Evolutionary conservation across 1,140 invertebrate genomes (phyloP), one percentile per base, ranked within the genome.

Genomic region (Brachionus rotundiformis): DNA sequence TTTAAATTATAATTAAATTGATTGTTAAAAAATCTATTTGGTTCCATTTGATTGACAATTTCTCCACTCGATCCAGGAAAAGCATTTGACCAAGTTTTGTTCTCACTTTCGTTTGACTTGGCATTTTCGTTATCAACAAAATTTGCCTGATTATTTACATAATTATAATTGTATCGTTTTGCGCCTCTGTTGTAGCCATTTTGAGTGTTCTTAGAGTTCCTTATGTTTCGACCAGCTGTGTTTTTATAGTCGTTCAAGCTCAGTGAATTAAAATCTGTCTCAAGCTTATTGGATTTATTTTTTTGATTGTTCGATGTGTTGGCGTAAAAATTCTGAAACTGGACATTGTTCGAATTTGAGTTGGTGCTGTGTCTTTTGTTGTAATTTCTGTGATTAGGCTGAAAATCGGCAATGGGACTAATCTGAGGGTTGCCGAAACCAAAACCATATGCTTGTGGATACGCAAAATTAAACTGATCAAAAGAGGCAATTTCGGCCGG

Each of bases 391-490:
- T 59, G 73, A 41, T 75, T 75, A 23, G 7, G 4, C 27, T 59
- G 73, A 77, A 59, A 59, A 31, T 49, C 73, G 8, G 19, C n/a
- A 25, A 49, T 36, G n/a, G 49, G 73, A 49, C 49, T 77, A 4
- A 77, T 77, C 49, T 49, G 49, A 47, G 44, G 73, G 39, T 63
- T 79, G 10, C 47, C 47, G 19, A 59, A 79, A 19, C 59, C 47
- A 63, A 29, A 63, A 23, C 47, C 54, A n/a, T 59, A 79, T 10
- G 47, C 47, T 54, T 33, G 59, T 8, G 76, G 47, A 41, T 79
- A 59, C 7, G 44, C 47, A 79, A 59, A 79, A 79, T 16, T 63
- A 33, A 79, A 79, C 41, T 79, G 76, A 39, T 79, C 76, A 61
- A 36, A 79, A 63, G 47, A 39, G 11, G 44, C 11, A 19, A 63